phyloP scores from a whole-genome alignment of 1,140 invertebrate species.

The Formica exsecta region DNA sequence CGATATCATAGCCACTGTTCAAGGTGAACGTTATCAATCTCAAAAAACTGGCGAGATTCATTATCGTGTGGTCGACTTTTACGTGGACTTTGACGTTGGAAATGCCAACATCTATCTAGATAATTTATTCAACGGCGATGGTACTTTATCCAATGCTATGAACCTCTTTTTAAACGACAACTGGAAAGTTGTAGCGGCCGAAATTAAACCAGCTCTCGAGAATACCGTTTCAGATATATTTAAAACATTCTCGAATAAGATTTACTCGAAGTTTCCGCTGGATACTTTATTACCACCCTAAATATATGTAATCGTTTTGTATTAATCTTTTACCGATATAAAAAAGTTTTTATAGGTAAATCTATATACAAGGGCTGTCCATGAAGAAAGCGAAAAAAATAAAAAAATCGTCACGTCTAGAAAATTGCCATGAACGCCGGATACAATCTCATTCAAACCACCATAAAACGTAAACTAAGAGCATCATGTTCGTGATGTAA shows the following conservation, averaged over 20 bases:
- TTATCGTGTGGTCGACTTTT: constrained; percentile 88
- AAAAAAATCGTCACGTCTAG: too few relatives aligned
- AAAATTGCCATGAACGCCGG: too few relatives aligned
- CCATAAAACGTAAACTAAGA: too few relatives aligned
- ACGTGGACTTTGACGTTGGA: constrained; percentile 88
- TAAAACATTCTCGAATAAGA: constrained; percentile 88
- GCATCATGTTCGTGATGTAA: too few relatives aligned
- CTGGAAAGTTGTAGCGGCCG: constrained; percentile 88
- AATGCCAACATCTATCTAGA: constrained; percentile 88
- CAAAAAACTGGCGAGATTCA: constrained; percentile 83
- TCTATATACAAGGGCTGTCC: not conserved
- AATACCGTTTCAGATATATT: constrained; percentile 86
- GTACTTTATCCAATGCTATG: constrained; percentile 88
- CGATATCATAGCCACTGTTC: constrained; percentile 87
- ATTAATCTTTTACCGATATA: not conserved
- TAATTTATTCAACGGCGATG: constrained; percentile 91
- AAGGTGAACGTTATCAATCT: constrained; percentile 87
- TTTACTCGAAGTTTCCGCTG: constrained; percentile 83
- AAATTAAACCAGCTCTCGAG: constrained; percentile 88
- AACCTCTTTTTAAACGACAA: constrained; percentile 89
- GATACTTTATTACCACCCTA: constrained; percentile 82
- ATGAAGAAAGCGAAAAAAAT: too few relatives aligned
- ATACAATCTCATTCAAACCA: too few relatives aligned
- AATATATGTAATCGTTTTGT: not conserved
- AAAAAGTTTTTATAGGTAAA: not conserved